phyloP scores from a whole-genome alignment of 2,797 vertebrate genomes.

The Chaunax sp. region DNA sequence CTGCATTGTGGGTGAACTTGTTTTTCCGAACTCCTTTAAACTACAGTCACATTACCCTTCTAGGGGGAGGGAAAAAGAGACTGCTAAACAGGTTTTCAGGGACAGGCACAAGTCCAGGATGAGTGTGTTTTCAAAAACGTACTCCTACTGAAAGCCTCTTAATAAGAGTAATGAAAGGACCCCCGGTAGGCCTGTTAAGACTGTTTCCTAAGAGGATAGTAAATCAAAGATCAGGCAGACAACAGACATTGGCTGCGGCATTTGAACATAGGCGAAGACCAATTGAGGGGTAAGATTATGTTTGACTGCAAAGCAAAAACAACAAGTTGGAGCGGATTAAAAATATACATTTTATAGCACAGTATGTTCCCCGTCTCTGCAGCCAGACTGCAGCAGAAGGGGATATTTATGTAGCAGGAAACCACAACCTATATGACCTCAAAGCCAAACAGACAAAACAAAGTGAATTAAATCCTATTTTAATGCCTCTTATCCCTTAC shows the following conservation, averaged over 20 bases:
- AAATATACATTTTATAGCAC: slow-evolving; percentile 12
- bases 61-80: slow-evolving; percentile 41
- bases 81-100: slow-evolving; percentile 67
- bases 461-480: not conserved
- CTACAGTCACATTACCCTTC: slow-evolving; percentile 48
- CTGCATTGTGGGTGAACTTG: slow-evolving; percentile 72
- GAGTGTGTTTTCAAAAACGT: slow-evolving; percentile 27
- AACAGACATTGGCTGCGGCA: slow-evolving; percentile 33
- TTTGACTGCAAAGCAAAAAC: slow-evolving; percentile 5
- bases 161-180: slow-evolving; percentile 41
- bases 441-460: slow-evolving; percentile 12
- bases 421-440: slow-evolving; percentile 23
- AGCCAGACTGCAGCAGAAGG: slow-evolving; percentile 17
- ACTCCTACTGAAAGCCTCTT: slow-evolving; percentile 58
- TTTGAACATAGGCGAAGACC: slow-evolving; percentile 12
- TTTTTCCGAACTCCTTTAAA: slow-evolving; percentile 67
- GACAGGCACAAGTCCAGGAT: slow-evolving; percentile 32
- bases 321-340: slow-evolving; percentile 3
- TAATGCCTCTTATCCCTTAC: too few relatives aligned
- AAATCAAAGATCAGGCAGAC: slow-evolving; percentile 44
- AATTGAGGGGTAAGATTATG: not conserved
- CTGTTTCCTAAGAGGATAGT: slow-evolving; percentile 56
- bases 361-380: not conserved
- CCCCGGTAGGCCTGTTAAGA: slow-evolving; percentile 8
- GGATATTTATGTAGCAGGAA: slow-evolving; percentile 30